Percentiles rank a stretch among this genome's conserved stretches.
Conservation (phyloP, 1,140 invertebrate species). For the Aphidius gifuensis region DNA sequence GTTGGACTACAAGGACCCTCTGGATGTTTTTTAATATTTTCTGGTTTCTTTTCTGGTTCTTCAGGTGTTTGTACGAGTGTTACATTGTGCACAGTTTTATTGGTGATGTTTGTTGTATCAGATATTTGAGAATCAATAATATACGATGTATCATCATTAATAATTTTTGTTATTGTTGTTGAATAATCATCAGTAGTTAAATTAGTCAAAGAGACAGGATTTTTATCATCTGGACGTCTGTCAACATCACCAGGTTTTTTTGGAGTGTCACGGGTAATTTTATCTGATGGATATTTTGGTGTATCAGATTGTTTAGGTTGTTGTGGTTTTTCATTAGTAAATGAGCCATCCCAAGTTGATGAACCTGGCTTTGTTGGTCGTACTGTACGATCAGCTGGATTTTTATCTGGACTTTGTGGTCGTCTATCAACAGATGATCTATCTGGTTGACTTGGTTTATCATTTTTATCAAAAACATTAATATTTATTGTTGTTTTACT, state of each 20-base stretch:
- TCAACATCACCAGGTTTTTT: conserved; percentile 9
- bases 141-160: conserved; percentile 16
- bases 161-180: conserved; percentile 11
- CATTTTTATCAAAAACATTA: background rate
- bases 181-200: background rate
- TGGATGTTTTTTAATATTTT: conserved; percentile 14
- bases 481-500: conserved; percentile 7
- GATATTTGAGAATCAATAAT: conserved; percentile 12
- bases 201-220: no score
- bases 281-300: conserved; percentile 10
- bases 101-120: conserved; percentile 16
- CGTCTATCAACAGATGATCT: background rate
- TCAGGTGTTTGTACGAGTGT: conserved; percentile 11
- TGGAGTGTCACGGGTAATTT: conserved; percentile 2
- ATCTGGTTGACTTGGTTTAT: background rate
- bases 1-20: conserved; percentile 24
- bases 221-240: conserved; percentile 7
- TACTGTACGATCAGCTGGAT: conserved; percentile 12
- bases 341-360: conserved; percentile 27
- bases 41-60: conserved; percentile 11
- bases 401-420: conserved; percentile 23
- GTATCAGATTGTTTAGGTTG: background rate
- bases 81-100: conserved; percentile 18
- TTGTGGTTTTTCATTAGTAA: conserved; percentile 13
- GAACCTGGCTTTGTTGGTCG: conserved; percentile 15